Evolutionary conservation across 2,888 invertebrate genomes (phyloP).

Genomic region (Furcula furcula): DNA sequence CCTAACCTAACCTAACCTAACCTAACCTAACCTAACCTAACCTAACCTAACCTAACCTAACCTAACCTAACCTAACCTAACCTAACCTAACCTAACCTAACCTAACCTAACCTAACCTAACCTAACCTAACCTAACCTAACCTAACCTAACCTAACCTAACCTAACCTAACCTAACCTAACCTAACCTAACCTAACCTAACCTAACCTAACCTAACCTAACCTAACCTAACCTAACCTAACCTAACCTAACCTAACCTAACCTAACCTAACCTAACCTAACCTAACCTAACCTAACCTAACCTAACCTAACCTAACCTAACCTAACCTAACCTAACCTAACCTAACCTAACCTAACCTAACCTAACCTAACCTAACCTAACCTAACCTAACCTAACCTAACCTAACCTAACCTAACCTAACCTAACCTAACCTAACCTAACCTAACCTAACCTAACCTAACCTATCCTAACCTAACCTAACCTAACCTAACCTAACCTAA

Average conservation of each 20-base stretch:
- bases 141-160: constrained; percentile 14
- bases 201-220: constrained; percentile 29
- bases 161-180: constrained; percentile 17
- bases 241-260: constrained; percentile 20
- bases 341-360: constrained; percentile 36
- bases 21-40: constrained; percentile 9
- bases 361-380: constrained; percentile 34
- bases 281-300: constrained; percentile 33
- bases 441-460: constrained; percentile 30
- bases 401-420: constrained; percentile 29
- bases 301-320: constrained; percentile 33
- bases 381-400: constrained; percentile 29
- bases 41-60: constrained; percentile 11
- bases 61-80: constrained; percentile 10
- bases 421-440: constrained; percentile 31
- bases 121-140: constrained; percentile 15
- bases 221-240: constrained; percentile 32
- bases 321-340: constrained; percentile 34
- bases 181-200: constrained; percentile 20
- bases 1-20: constrained; percentile 11
- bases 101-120: constrained; percentile 14
- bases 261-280: constrained; percentile 31
- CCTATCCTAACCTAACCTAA: too few species aligned
- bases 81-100: constrained; percentile 11
- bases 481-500: too few species aligned